Conservation (phyloP, 2,888 invertebrate species). For the Tipula confusa region DNA sequence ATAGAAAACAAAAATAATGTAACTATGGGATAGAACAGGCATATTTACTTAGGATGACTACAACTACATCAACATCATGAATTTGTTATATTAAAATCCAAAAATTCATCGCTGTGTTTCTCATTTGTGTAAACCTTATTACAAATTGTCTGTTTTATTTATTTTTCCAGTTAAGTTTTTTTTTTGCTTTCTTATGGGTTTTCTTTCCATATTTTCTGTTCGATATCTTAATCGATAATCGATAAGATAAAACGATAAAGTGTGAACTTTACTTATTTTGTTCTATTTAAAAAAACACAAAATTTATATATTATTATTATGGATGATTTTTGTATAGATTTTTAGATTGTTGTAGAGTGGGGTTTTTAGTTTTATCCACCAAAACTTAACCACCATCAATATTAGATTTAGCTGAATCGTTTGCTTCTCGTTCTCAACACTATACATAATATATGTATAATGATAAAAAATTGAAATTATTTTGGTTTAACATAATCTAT, state of each 20-base stretch:
- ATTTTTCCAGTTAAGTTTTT: background rate
- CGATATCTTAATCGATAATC: slow-evolving; percentile 21
- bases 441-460: background rate
- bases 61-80: too few species aligned
- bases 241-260: slow-evolving; percentile 20
- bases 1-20: too few species aligned
- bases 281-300: background rate
- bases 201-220: background rate
- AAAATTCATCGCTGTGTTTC: background rate
- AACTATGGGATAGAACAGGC: too few species aligned
- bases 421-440: background rate
- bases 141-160: background rate
- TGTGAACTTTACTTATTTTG: background rate
- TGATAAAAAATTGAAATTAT: background rate
- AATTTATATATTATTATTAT: background rate
- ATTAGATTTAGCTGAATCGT: background rate
- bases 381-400: background rate
- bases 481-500: background rate
- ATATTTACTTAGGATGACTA: too few species aligned
- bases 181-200: background rate
- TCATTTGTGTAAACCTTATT: background rate
- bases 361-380: background rate
- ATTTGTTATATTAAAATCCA: too few species aligned
- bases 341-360: background rate
- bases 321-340: background rate